A percentile compares a stretch with the other conserved stretches of the same genome.
phyloP scores from a whole-genome alignment of 2,113 vertebrate genomes.

The Mastomys natalensis region DNA sequence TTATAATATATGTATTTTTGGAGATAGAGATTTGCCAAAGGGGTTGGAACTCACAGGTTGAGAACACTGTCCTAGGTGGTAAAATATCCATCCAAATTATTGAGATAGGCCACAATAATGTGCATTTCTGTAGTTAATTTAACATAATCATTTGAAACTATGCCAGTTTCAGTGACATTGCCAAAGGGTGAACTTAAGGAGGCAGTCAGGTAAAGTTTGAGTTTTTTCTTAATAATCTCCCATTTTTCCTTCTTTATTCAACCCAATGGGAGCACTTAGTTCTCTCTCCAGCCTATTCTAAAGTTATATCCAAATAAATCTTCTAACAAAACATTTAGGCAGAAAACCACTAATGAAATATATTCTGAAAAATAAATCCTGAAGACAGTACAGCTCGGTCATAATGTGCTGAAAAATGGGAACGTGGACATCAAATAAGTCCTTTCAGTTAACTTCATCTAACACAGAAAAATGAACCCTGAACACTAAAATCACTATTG shows the following conservation, averaged over 20 bases:
- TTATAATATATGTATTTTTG: not conserved
- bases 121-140: not conserved
- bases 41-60: fast-evolving
- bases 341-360: not conserved
- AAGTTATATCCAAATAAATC: conserved; percentile 11
- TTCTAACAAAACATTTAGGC: not conserved
- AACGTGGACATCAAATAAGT: not conserved
- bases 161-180: not conserved
- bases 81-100: not conserved
- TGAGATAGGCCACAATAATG: not conserved
- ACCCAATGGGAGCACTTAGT: not conserved
- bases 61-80: not conserved
- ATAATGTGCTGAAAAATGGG: not conserved
- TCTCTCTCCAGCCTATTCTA: not conserved
- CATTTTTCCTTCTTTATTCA: not conserved
- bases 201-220: not conserved
- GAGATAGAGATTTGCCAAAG: not conserved
- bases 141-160: not conserved
- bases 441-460: not conserved
- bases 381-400: not conserved
- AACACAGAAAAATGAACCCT: conserved; percentile 8
- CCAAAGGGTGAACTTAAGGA: not conserved
- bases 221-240: not conserved
- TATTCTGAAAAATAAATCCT: not conserved
- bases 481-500: not conserved